Evolutionary conservation across 2,797 vertebrate genomes (phyloP).

Genomic region (Manis javanica): DNA sequence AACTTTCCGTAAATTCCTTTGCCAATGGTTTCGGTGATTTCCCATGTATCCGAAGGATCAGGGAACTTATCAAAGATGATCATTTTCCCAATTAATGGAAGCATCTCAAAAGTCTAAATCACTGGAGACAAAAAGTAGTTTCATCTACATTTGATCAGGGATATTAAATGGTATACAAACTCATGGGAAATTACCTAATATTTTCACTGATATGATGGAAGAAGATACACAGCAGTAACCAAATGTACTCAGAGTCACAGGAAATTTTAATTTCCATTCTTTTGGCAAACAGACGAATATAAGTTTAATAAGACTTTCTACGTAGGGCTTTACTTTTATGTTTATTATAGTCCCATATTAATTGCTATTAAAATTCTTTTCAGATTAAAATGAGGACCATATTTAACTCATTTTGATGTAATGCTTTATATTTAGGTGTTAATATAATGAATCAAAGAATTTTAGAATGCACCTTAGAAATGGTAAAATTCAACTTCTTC

Average conservation of each 20-base stretch:
- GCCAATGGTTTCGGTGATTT: constrained; percentile 97
- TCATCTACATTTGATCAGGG: background rate
- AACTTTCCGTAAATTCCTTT: constrained; percentile 98
- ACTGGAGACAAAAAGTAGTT: constrained; percentile 85
- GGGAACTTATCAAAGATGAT: constrained; percentile 97
- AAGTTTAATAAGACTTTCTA: constrained; percentile 55
- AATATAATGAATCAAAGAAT: constrained; percentile 5
- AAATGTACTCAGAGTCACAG: constrained; percentile 8
- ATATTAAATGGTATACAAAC: constrained; percentile 20
- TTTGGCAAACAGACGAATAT: constrained; percentile 49
- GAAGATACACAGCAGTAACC: constrained; percentile 14
- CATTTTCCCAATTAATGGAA: constrained; percentile 95
- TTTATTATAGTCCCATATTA: constrained; percentile 6
- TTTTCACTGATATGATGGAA: constrained; percentile 20
- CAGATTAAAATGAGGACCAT: constrained; percentile 29
- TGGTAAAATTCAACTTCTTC: constrained; percentile 27
- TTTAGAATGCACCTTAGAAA: constrained; percentile 25
- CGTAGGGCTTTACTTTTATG: background rate
- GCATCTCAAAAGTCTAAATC: constrained; percentile 92
- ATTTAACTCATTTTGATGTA: constrained; percentile 51
- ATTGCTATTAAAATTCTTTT: constrained; percentile 45
- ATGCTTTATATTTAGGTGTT: background rate
- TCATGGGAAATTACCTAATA: constrained; percentile 37
- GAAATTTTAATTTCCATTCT: constrained; percentile 56
- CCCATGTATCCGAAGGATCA: constrained; percentile 97